A percentile compares a stretch with the other conserved stretches of the same genome.
Evolutionary conservation across 2,797 vertebrate genomes (phyloP).

Genomic region (Amblyraja radiata): DNA sequence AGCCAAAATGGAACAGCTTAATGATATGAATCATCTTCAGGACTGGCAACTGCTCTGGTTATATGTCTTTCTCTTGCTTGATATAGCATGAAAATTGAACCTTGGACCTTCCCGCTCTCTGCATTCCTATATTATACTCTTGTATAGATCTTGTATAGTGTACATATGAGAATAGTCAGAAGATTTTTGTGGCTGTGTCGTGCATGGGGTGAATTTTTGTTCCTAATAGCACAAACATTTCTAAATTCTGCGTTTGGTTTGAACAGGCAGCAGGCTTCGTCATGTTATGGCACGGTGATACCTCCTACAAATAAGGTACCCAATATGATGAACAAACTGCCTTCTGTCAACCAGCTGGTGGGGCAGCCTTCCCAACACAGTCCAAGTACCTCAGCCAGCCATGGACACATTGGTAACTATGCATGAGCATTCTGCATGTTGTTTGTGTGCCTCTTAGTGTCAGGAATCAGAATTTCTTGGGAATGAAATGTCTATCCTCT

Average conservation of each 20-base stretch:
- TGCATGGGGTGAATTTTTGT: background rate
- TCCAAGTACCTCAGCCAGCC: constrained; percentile 53
- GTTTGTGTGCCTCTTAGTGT: background rate
- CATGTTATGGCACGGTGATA: constrained; percentile 73
- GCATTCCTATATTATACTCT: background rate
- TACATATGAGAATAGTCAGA: background rate
- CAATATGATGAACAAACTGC: constrained; percentile 68
- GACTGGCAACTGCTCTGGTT: background rate
- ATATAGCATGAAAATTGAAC: background rate
- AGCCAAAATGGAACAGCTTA: background rate
- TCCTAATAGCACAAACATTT: background rate
- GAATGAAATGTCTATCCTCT: background rate
- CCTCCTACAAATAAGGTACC: constrained; percentile 81
- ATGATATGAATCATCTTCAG: background rate
- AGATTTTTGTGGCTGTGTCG: background rate
- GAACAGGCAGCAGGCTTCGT: constrained; percentile 65
- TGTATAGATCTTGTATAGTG: background rate
- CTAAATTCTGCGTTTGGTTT: background rate
- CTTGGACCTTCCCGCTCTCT: background rate
- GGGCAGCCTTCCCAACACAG: constrained; percentile 78
- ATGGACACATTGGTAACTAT: constrained; percentile 79
- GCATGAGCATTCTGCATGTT: background rate
- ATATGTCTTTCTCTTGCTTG: background rate
- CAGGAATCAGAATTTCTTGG: background rate
- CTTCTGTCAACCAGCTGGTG: constrained; percentile 82